A percentile compares a stretch with the other conserved stretches of the same genome.
Conservation (phyloP, 2,113 vertebrate genomes). For the Apodemus speciosus region DNA sequence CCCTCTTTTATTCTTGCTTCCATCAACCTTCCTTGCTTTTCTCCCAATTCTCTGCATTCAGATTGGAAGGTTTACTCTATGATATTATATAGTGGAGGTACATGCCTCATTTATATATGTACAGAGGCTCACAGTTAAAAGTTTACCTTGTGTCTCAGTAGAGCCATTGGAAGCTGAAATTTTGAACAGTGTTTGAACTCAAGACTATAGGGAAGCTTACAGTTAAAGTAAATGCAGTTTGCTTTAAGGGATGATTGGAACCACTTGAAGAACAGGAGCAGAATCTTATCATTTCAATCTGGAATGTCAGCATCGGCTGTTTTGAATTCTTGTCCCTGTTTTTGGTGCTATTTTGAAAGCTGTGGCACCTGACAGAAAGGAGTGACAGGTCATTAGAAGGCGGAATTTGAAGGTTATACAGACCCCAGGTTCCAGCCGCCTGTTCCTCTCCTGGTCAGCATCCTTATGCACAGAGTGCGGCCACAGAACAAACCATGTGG, state of each 20-base stretch:
- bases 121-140: neutral
- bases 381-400: neutral
- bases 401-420: neutral
- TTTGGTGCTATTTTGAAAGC: neutral
- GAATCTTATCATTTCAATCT: neutral
- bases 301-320: neutral
- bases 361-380: neutral
- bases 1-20: neutral
- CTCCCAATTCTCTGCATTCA: neutral
- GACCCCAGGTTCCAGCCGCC: neutral
- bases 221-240: neutral
- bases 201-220: neutral
- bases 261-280: neutral
- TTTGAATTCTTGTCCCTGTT: neutral
- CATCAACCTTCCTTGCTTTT: neutral
- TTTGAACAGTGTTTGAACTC: neutral
- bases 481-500: neutral
- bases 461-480: neutral
- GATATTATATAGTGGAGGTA: neutral
- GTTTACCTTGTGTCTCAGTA: neutral
- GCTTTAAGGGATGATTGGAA: too few species aligned
- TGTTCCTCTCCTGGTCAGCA: neutral
- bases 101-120: neutral
- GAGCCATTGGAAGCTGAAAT: neutral
- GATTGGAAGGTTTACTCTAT: neutral